A percentile compares a stretch with the other conserved stretches of the same genome.
Conservation (phyloP, 2,113 vertebrate genomes). For the Saguinus imperator region DNA sequence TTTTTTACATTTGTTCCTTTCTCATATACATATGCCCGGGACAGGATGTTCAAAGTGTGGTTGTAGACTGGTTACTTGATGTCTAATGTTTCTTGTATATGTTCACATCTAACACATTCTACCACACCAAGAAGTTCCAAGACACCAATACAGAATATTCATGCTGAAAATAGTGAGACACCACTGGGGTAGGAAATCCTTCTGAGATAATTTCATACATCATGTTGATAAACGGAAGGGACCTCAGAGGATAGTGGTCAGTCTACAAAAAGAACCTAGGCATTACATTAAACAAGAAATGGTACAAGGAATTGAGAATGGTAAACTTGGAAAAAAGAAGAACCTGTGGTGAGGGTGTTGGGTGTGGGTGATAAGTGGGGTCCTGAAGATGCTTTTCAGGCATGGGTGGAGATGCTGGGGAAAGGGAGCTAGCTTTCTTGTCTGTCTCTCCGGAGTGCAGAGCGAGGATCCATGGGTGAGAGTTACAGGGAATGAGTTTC, state of each 20-base stretch:
- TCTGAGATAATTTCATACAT: neutral
- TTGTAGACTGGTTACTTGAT: neutral
- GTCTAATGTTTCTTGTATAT: neutral
- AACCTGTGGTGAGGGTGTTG: neutral
- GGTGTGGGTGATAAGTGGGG: neutral
- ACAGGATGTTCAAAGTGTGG: neutral
- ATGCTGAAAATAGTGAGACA: neutral
- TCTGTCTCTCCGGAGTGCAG: neutral
- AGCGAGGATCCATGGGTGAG: neutral
- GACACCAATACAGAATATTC: neutral
- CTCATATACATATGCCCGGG: neutral
- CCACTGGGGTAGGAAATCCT: neutral
- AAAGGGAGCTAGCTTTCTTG: neutral
- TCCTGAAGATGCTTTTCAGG: neutral
- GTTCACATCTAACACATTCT: neutral
- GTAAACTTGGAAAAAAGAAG: neutral
- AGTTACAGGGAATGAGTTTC: neutral
- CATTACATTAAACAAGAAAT: neutral
- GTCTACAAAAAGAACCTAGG: neutral
- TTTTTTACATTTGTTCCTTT: neutral
- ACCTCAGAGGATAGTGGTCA: neutral
- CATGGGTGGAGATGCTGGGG: neutral
- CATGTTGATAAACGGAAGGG: neutral
- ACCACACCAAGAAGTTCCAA: neutral
- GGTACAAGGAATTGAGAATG: neutral